phyloP scores from a whole-genome alignment of 2,797 vertebrate genomes.

The Heliangelus exortis region DNA sequence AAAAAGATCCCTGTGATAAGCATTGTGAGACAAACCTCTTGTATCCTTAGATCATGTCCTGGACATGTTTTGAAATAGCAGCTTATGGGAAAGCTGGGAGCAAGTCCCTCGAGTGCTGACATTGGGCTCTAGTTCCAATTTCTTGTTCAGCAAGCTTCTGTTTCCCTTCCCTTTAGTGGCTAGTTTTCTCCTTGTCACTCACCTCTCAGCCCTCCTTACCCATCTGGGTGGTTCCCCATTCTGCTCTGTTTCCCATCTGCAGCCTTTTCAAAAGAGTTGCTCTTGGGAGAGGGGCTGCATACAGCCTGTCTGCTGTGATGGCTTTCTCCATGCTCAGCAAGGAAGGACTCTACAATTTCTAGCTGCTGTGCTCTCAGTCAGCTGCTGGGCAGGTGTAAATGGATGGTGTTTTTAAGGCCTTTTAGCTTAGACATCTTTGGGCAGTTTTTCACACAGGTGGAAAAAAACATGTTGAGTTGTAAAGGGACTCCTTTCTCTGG shows the following conservation, averaged over 20 bases:
- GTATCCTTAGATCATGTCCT: background rate
- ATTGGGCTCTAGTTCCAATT: background rate
- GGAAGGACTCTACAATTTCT: background rate
- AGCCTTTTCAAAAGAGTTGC: background rate
- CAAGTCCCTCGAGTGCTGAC: fast-evolving
- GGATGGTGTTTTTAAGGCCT: background rate
- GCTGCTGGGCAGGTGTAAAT: background rate
- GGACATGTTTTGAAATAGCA: background rate
- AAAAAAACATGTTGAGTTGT: background rate
- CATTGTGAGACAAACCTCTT: background rate
- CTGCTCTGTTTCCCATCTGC: background rate
- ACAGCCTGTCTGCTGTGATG: background rate
- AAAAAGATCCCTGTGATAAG: background rate
- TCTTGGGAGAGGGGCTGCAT: background rate
- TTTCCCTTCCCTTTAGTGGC: background rate
- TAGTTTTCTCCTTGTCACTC: background rate
- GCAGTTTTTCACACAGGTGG: background rate
- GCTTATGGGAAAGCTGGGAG: background rate
- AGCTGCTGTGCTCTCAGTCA: background rate
- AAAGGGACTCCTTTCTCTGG: background rate
- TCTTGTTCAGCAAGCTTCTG: background rate
- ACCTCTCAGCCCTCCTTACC: background rate
- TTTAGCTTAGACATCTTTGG: background rate
- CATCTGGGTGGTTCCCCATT: background rate
- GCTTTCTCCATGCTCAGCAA: background rate